Evolutionary conservation across 2,797 vertebrate genomes (phyloP).

Genomic region (Fistularia tabacaria): DNA sequence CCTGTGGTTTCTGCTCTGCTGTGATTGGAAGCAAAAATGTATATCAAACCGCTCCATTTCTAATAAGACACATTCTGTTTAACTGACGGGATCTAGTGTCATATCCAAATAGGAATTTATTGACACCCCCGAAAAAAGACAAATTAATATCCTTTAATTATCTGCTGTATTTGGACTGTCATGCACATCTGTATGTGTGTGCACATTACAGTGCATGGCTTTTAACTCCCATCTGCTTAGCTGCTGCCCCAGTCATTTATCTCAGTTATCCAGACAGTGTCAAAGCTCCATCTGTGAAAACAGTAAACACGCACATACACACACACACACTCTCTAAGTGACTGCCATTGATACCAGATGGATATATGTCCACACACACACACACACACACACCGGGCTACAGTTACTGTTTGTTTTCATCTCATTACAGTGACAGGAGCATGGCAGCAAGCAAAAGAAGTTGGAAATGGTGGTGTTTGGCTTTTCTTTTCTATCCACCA

Average conservation of each 20-base stretch:
- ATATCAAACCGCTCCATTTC: conserved; percentile 23
- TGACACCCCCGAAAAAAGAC: not conserved
- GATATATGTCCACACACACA: conserved; percentile 10
- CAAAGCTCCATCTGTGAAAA: conserved; percentile 72
- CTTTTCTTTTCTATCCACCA: conserved; percentile 9
- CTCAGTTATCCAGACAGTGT: conserved; percentile 74
- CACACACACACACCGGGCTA: conserved; percentile 16
- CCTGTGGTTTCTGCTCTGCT: conserved; percentile 24
- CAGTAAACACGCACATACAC: conserved; percentile 71
- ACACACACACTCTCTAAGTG: conserved; percentile 61
- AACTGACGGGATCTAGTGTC: conserved; percentile 1
- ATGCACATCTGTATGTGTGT: conserved; percentile 7
- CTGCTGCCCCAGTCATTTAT: conserved; percentile 64
- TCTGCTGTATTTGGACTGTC: not conserved
- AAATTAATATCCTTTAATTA: conserved; percentile 16
- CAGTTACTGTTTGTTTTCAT: conserved; percentile 63
- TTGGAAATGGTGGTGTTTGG: conserved; percentile 44
- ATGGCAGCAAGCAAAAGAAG: conserved; percentile 43
- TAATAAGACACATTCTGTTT: conserved; percentile 9
- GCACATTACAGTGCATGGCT: conserved; percentile 12
- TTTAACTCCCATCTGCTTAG: conserved; percentile 61
- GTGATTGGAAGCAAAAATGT: conserved; percentile 32
- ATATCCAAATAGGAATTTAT: conserved; percentile 15
- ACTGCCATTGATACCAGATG: conserved; percentile 57
- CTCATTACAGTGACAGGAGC: conserved; percentile 55